phyloP scores from a whole-genome alignment of 2,797 vertebrate genomes.

The Gadopsis bispinosus region DNA sequence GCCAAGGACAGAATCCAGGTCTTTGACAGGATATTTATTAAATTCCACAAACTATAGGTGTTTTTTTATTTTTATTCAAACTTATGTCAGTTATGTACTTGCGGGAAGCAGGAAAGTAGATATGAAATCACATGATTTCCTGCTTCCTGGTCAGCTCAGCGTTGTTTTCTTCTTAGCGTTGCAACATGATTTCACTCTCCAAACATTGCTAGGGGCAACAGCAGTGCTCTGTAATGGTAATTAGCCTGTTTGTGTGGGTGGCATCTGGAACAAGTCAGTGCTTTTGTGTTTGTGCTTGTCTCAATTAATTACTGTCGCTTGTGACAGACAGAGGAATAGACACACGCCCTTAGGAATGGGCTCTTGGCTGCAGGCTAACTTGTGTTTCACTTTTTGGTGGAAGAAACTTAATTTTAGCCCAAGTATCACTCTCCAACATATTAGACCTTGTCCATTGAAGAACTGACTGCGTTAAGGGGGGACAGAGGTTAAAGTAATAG shows the following conservation, averaged over 20 bases:
- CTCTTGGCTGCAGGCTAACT: constrained; percentile 26
- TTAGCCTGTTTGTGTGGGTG: constrained; percentile 51
- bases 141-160: neutral
- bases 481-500: neutral
- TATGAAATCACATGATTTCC: neutral
- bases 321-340: constrained; percentile 10
- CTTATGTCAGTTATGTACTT: neutral
- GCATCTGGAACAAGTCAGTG: constrained; percentile 50
- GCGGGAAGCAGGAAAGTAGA: constrained; percentile 1
- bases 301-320: constrained; percentile 45
- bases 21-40: too few relatives aligned
- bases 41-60: too few relatives aligned
- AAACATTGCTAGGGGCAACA: constrained; percentile 44
- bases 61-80: neutral
- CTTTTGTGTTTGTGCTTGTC: constrained; percentile 53
- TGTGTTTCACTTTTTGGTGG: constrained; percentile 14
- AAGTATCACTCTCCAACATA: neutral
- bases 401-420: constrained; percentile 29
- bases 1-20: too few relatives aligned
- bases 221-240: constrained; percentile 38
- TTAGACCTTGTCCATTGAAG: neutral
- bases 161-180: neutral
- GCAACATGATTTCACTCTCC: constrained; percentile 24
- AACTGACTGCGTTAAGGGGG: neutral
- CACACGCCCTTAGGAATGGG: constrained; percentile 1